Evolutionary conservation across 2,888 invertebrate genomes (phyloP).

Genomic region (Scaptomyza flava): DNA sequence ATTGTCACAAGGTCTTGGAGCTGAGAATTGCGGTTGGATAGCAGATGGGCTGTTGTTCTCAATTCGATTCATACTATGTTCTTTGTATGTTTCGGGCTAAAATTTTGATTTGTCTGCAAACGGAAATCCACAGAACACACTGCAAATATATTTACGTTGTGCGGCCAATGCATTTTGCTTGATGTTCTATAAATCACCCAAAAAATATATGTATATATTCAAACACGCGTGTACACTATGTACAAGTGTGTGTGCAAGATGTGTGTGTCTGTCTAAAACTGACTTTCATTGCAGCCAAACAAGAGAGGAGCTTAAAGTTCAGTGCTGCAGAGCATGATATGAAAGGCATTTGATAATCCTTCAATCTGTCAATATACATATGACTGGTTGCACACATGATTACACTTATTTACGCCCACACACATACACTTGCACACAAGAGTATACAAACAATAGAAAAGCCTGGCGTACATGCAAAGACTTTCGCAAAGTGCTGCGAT

Average conservation of each 20-base stretch:
- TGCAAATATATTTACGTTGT: constrained; percentile 69
- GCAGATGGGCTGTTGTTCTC: constrained; percentile 40
- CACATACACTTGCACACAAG: neutral
- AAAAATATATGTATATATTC: constrained; percentile 17
- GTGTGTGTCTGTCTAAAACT: constrained; percentile 7
- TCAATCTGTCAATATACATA: constrained; percentile 74
- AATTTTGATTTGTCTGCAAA: constrained; percentile 77
- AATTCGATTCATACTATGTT: constrained; percentile 63
- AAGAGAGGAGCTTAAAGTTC: constrained; percentile 60
- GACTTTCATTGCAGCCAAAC: constrained; percentile 47
- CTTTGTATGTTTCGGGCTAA: constrained; percentile 64
- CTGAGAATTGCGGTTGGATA: constrained; percentile 18
- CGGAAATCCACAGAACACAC: constrained; percentile 75
- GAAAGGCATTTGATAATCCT: constrained; percentile 73
- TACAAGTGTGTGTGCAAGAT: neutral
- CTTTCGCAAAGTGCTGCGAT: constrained; percentile 52
- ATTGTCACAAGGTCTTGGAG: constrained; percentile 47
- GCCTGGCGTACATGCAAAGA: constrained; percentile 14
- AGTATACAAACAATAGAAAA: constrained; percentile 22
- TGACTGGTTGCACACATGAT: constrained; percentile 56
- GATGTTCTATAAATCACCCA: constrained; percentile 32
- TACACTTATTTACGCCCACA: constrained; percentile 28
- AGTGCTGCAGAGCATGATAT: constrained; percentile 50
- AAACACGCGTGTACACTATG: neutral
- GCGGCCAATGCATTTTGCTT: constrained; percentile 22